These are phyloP conservation scores for Cherax quadricarinatus DNA, from an alignment of 1,140 invertebrate genomes.

Conservation along the genomic window DNA sequence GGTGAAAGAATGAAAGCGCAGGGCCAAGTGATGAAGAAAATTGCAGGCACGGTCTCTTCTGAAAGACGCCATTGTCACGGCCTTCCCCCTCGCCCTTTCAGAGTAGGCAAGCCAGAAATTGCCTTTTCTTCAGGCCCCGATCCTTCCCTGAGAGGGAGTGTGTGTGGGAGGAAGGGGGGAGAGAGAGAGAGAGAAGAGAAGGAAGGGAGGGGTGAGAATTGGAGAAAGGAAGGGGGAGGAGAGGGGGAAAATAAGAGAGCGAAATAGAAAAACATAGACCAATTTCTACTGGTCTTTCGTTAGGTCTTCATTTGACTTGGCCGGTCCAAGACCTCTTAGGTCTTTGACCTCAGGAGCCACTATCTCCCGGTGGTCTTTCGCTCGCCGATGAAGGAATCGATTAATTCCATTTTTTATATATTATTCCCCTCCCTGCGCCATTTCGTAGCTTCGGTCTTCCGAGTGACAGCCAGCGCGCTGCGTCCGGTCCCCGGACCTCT, in stretches of 20 bases:
- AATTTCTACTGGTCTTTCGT: conserved; percentile 19
- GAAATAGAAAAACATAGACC: not conserved
- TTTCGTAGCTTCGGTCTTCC: no score
- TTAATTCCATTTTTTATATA: no score
- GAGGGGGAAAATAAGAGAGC: not conserved
- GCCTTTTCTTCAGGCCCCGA: conserved; percentile 68
- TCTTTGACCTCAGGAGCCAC: no score
- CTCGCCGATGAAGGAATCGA: no score
- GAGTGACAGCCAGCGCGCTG: no score
- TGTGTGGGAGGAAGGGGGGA: no score
- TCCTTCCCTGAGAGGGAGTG: conserved; percentile 4
- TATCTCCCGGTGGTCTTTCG: no score
- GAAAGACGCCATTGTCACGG: conserved; percentile 71
- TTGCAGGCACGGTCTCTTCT: conserved; percentile 69
- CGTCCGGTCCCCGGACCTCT: not conserved
- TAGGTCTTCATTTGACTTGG: no score
- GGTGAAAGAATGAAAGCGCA: conserved; percentile 71
- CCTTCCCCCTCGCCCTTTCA: conserved; percentile 70
- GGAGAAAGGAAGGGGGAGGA: not conserved
- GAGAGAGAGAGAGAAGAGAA: not conserved
- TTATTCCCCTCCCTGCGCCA: no score
- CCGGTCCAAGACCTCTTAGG: no score
- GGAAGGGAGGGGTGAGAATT: no score
- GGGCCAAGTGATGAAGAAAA: conserved; percentile 71
- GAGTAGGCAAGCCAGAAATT: conserved; percentile 73